Evolutionary conservation across 2,113 vertebrate genomes (phyloP), one percentile per base, ranked within the genome.

Genomic region (Hippopotamus amphibius): DNA sequence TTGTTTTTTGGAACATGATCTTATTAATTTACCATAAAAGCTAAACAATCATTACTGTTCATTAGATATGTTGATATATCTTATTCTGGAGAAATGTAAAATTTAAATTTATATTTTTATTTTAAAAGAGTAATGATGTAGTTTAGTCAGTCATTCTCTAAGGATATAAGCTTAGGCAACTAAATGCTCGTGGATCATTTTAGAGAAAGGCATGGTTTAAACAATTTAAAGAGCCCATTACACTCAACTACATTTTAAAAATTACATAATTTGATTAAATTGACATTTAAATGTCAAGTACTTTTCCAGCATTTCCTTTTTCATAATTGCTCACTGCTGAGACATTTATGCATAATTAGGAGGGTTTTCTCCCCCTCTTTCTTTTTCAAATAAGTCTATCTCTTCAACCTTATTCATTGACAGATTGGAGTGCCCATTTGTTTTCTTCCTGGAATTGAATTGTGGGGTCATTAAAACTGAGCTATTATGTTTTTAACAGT

Each of bases 221-320:
- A 93, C 65, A 91, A 96, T 94, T 96, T 85, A 96, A 96, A 98
- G 57, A 96, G n/a, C 85, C 92, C 82, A 87, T 95, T 97, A 95
- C 15, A 90, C 66, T 94, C 57, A 93, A 77, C 82, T 33, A 74
- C 76, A 88, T 77, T 69, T 97, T 94, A 94, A 96, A 96, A 97
- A 95, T 85, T 79, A 28, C 93, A 71, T 94, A 97, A 96, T 96
- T 26, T 97, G 96, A 97, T 96, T 97, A 97, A 63, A 72, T 22
- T 96, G 15, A 95, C 33, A 98, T 98, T 98, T 98, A 98, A 98
- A 97, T 90, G 94, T 98, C 97, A 97, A 94, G 96, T n/a, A 37
- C 11, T 80, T 97, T 97, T 94, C 80, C 76, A 97, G 90, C 95
- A 94, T 48, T 92, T 92, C 26, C 50, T 87, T 97, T 95, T 22